These are phyloP conservation scores for Ischnura elegans DNA, from an alignment of 2,888 invertebrate species.

Conservation along the genomic window DNA sequence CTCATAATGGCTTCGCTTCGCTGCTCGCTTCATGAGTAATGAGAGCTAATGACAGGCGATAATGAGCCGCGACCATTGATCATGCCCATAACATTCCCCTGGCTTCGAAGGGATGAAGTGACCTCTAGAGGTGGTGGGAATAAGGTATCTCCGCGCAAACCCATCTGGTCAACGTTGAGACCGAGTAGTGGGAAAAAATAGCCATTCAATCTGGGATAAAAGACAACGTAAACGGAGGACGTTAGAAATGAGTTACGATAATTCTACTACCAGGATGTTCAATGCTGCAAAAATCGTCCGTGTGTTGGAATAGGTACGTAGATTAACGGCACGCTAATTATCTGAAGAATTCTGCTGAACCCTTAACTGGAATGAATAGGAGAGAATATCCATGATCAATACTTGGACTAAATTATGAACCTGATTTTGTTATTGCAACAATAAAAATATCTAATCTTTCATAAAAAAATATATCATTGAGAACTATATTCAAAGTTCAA, in stretches of 20 bases:
- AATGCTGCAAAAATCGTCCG: neutral
- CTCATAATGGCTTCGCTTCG: slow-evolving; percentile 41
- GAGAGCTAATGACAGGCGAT: slow-evolving; percentile 66
- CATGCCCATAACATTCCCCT: slow-evolving; percentile 33
- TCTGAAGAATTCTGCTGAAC: neutral
- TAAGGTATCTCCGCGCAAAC: neutral
- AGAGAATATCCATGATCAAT: no score
- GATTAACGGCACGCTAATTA: no score
- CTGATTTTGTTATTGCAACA: no score
- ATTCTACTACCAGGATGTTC: neutral
- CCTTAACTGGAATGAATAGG: neutral
- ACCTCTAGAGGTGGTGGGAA: neutral
- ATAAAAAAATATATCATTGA: no score
- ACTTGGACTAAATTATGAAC: no score
- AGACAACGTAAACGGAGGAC: neutral
- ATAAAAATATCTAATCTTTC: no score
- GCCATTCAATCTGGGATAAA: neutral
- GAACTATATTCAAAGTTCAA: no score
- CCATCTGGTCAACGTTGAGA: slow-evolving; percentile 13
- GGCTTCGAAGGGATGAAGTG: slow-evolving; percentile 20
- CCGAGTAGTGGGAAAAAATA: slow-evolving; percentile 6
- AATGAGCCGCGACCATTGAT: slow-evolving; percentile 59
- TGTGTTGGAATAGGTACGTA: neutral
- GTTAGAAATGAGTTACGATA: slow-evolving; percentile 3
- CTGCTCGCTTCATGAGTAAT: slow-evolving; percentile 47